Conservation (phyloP, 2,797 vertebrate genomes). For the Cuniculus paca region DNA sequence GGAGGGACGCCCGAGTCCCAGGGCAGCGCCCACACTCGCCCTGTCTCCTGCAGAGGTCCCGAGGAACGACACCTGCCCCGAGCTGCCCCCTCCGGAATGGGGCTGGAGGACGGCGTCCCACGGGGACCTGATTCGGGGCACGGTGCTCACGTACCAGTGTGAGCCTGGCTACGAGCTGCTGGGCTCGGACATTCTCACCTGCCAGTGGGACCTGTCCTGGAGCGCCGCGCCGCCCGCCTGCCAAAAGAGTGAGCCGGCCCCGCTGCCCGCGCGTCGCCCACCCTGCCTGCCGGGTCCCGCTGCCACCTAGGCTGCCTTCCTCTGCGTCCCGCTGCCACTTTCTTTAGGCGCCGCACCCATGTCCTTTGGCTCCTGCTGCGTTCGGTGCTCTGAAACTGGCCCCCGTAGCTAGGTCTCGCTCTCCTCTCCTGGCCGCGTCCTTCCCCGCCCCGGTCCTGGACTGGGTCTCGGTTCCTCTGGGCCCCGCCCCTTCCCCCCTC, state of each 20-base stretch:
- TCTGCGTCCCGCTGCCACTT: neutral
- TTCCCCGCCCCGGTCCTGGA: neutral
- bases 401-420: neutral
- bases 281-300: neutral
- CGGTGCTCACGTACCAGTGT: constrained; percentile 96
- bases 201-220: constrained; percentile 97
- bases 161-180: constrained; percentile 96
- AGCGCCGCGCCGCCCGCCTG: constrained; percentile 95
- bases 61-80: constrained; percentile 95
- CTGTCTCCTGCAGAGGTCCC: constrained; percentile 91
- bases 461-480: neutral
- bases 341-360: neutral
- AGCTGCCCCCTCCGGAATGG: constrained; percentile 92
- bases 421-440: neutral
- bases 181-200: constrained; percentile 96
- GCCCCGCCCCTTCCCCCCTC: fast-evolving
- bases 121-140: constrained; percentile 94
- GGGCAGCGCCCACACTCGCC: neutral
- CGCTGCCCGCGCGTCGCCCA: constrained; percentile 84
- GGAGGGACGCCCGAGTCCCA: neutral
- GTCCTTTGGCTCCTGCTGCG: neutral
- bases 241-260: constrained; percentile 91
- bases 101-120: constrained; percentile 97
- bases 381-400: neutral
- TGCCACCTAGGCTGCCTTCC: too few relatives aligned